Evolutionary conservation across 2,113 vertebrate genomes (phyloP).

Genomic region (Eubucco bourcierii): DNA sequence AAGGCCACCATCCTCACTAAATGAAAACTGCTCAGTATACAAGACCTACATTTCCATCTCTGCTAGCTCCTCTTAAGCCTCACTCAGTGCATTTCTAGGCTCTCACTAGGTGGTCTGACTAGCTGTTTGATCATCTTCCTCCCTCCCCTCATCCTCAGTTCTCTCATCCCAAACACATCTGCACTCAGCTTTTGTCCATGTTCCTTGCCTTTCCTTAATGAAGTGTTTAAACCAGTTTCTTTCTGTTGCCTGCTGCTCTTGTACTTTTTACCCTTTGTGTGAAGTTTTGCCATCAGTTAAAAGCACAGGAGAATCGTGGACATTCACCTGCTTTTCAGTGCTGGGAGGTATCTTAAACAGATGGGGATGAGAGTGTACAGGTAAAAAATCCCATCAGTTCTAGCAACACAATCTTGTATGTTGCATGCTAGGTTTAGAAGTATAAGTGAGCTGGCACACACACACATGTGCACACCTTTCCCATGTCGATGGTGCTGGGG

Average conservation of each 20-base stretch:
- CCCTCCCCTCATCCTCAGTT: not conserved
- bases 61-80: not conserved
- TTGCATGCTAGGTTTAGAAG: not conserved
- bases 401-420: not conserved
- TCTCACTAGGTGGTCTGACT: not conserved
- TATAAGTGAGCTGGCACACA: not conserved
- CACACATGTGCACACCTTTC: not conserved
- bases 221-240: not conserved
- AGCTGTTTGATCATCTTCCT: not conserved
- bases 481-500: not conserved
- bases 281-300: not conserved
- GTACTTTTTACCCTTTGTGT: not conserved
- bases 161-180: not conserved
- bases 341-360: not conserved
- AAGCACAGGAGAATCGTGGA: not conserved
- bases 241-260: not conserved
- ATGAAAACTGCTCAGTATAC: not conserved
- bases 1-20: not conserved
- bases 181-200: not conserved
- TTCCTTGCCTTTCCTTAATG: not conserved
- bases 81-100: not conserved
- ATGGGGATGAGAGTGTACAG: not conserved
- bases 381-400: not conserved
- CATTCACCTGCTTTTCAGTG: not conserved
- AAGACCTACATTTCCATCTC: not conserved